phyloP scores from a whole-genome alignment of 1,140 invertebrate species.

The Drosophila ercepeae region DNA sequence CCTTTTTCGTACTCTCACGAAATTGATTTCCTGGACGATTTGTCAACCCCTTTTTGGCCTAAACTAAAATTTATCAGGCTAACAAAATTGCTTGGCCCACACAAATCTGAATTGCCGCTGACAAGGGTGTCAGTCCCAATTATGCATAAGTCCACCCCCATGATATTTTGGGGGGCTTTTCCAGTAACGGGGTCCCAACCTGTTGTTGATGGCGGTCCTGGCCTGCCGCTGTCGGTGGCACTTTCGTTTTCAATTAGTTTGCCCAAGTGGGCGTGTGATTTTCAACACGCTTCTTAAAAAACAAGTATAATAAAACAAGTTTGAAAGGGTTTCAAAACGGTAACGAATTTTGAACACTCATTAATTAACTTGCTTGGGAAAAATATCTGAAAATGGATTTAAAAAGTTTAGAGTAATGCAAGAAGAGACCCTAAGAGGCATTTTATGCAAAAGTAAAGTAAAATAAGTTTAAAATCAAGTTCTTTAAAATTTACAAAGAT shows the following conservation, averaged over 20 bases:
- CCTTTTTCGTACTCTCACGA: constrained; percentile 58
- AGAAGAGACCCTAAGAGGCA: too few relatives aligned
- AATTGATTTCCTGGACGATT: constrained; percentile 80
- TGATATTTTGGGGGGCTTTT: not conserved
- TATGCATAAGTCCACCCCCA: constrained; percentile 55
- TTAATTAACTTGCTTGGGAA: too few relatives aligned
- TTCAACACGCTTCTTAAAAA: constrained; percentile 61
- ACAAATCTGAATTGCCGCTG: constrained; percentile 62
- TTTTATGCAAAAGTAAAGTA: too few relatives aligned
- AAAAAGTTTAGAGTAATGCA: too few relatives aligned
- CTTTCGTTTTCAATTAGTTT: constrained; percentile 81
- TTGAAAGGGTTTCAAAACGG: too few relatives aligned
- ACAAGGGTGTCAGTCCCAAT: constrained; percentile 77
- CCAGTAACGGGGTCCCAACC: constrained; percentile 32
- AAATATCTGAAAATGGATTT: too few relatives aligned
- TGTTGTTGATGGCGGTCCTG: constrained; percentile 49
- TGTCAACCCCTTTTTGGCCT: constrained; percentile 68
- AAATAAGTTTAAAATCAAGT: too few relatives aligned
- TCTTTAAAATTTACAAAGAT: not conserved
- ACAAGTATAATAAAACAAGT: constrained; percentile 28
- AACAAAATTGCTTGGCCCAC: constrained; percentile 61
- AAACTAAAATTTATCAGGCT: constrained; percentile 65
- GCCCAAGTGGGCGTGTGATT: constrained; percentile 75
- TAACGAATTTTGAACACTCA: constrained; percentile 3
- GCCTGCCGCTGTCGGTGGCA: constrained; percentile 23